These are phyloP conservation scores for Staurois parvus DNA, from an alignment of 2,797 vertebrate species.

Conservation along the genomic window DNA sequence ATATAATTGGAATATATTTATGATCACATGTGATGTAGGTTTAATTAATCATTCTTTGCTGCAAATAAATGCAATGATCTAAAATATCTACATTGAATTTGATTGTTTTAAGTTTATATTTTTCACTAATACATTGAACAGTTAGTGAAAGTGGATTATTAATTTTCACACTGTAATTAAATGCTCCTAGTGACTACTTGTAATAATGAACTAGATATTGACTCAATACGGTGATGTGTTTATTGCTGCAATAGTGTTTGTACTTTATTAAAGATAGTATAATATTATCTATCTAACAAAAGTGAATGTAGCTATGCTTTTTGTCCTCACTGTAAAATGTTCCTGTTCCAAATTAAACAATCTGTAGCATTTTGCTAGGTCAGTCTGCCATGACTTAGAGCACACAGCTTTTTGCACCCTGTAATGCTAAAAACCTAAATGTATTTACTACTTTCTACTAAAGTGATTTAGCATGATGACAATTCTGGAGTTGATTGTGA, in stretches of 20 bases:
- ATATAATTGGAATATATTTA: no score
- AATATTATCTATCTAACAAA: neutral
- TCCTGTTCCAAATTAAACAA: neutral
- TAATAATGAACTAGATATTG: neutral
- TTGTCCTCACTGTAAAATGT: neutral
- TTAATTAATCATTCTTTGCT: neutral
- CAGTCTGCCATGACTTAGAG: neutral
- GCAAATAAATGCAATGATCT: neutral
- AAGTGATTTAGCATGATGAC: neutral
- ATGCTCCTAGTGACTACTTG: neutral
- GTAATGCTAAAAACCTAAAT: neutral
- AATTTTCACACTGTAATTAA: neutral
- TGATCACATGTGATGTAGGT: neutral
- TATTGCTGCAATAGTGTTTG: neutral
- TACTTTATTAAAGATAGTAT: neutral
- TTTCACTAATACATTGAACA: neutral
- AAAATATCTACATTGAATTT: neutral
- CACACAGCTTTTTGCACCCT: neutral
- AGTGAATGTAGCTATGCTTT: neutral
- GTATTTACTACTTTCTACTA: slow-evolving; percentile 1
- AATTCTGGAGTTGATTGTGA: slow-evolving; percentile 13
- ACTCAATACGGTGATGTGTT: neutral
- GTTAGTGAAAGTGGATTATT: neutral
- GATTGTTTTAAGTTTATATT: neutral
- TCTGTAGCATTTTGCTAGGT: slow-evolving; percentile 20